Conservation (phyloP, 2,113 vertebrate species). For the Microcebus tavaratra region DNA sequence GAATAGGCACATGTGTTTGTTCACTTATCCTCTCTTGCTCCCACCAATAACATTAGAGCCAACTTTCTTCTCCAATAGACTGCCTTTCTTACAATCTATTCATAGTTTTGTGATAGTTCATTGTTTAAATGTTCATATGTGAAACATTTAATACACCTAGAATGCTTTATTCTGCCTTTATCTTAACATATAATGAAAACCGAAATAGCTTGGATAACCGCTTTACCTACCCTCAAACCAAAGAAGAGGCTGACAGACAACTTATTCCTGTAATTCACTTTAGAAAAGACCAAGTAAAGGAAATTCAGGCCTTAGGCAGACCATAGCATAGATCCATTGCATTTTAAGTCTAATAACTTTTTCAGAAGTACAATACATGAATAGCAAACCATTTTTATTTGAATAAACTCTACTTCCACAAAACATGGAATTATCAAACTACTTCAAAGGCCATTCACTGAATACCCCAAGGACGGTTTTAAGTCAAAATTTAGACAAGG, state of each 20-base stretch:
- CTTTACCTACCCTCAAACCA: background rate
- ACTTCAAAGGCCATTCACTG: constrained; percentile 70
- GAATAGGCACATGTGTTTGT: background rate
- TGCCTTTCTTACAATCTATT: background rate
- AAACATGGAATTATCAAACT: constrained; percentile 65
- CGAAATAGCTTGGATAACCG: constrained; percentile 27
- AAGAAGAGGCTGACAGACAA: background rate
- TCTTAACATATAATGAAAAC: constrained; percentile 45
- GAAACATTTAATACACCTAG: background rate
- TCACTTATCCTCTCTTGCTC: background rate
- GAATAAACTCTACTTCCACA: constrained; percentile 66
- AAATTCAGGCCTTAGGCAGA: constrained; percentile 65
- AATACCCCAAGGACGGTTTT: constrained; percentile 68
- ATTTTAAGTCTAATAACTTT: constrained; percentile 74
- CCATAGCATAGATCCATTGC: constrained; percentile 33
- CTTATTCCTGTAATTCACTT: constrained; percentile 61
- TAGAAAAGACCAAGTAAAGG: constrained; percentile 39
- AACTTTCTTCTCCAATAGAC: background rate
- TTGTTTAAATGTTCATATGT: constrained; percentile 40
- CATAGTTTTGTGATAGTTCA: background rate
- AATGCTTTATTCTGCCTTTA: constrained; percentile 40
- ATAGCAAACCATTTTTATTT: constrained; percentile 65
- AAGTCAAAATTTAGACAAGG: constrained; percentile 58
- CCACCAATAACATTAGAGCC: background rate
- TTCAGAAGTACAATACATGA: constrained; percentile 65